Conservation (phyloP, 2,797 vertebrate species). For the Labroides dimidiatus region DNA sequence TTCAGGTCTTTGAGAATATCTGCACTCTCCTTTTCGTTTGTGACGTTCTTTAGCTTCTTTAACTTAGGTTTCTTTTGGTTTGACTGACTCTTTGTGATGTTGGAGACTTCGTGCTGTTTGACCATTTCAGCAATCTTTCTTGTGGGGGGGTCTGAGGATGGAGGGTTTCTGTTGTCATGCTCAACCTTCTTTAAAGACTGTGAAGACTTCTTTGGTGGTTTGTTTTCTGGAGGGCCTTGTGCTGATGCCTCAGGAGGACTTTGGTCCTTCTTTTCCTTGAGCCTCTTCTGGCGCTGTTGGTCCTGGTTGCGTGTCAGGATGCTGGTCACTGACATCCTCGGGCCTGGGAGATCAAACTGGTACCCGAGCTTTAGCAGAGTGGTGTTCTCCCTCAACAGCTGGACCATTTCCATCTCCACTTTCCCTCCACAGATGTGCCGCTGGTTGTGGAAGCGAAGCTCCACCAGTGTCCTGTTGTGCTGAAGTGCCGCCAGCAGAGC, state of each 20-base stretch:
- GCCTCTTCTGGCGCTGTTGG: constrained; percentile 88
- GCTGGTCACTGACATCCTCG: constrained; percentile 91
- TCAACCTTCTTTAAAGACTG: constrained; percentile 82
- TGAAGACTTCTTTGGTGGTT: constrained; percentile 79
- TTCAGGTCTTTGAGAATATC: constrained; percentile 88
- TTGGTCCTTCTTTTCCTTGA: constrained; percentile 85
- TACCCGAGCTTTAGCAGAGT: constrained; percentile 92
- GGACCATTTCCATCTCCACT: constrained; percentile 94
- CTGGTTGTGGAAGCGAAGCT: constrained; percentile 95
- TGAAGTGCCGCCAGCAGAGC: constrained; percentile 89
- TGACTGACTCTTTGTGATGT: constrained; percentile 69
- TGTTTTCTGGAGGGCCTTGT: constrained; percentile 69
- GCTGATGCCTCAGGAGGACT: constrained; percentile 62
- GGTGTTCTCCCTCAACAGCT: constrained; percentile 88
- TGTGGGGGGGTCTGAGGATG: constrained; percentile 70
- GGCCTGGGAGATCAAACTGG: constrained; percentile 93
- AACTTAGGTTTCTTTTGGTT: constrained; percentile 84
- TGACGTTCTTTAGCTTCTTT: constrained; percentile 85
- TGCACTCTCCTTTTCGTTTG: constrained; percentile 81
- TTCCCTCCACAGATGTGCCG: constrained; percentile 93
- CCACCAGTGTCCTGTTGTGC: constrained; percentile 84
- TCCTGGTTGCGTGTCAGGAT: constrained; percentile 94
- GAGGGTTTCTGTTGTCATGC: constrained; percentile 65
- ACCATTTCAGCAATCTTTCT: constrained; percentile 88
- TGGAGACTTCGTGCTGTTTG: constrained; percentile 84